Conservation (phyloP, 2,113 vertebrate genomes). For the Muscicapa adusta region DNA sequence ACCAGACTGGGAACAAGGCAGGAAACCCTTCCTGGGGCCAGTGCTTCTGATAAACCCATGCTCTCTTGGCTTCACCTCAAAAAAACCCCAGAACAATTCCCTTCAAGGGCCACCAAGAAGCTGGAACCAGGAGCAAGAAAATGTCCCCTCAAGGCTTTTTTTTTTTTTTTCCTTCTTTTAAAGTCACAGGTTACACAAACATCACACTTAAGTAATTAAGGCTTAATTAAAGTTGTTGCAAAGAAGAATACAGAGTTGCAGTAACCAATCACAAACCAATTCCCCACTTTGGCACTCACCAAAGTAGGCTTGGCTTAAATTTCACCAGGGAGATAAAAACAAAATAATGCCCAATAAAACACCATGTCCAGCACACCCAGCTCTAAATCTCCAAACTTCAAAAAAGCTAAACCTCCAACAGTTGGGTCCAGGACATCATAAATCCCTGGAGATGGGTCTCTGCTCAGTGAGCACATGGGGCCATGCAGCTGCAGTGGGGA, state of each 20-base stretch:
- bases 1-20: not conserved
- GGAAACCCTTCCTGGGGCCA: not conserved
- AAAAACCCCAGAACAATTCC: not conserved
- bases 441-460: not conserved
- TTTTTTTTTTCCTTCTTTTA: not conserved
- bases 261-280: not conserved
- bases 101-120: not conserved
- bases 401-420: not conserved
- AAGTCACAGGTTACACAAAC: constrained; percentile 52
- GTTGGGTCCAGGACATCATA: not conserved
- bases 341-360: not conserved
- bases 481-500: not conserved
- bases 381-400: not conserved
- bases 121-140: not conserved
- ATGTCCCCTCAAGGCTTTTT: not conserved
- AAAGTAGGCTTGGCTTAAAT: not conserved
- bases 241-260: not conserved
- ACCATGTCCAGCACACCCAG: not conserved
- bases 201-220: not conserved
- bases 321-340: not conserved
- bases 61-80: not conserved
- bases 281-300: not conserved
- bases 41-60: not conserved
- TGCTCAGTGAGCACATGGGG: not conserved
- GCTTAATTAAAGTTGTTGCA: not conserved